Percentiles rank a stretch among this genome's conserved stretches.
Evolutionary conservation across 2,797 vertebrate genomes (phyloP).

Genomic region (Centropyge bicolor): DNA sequence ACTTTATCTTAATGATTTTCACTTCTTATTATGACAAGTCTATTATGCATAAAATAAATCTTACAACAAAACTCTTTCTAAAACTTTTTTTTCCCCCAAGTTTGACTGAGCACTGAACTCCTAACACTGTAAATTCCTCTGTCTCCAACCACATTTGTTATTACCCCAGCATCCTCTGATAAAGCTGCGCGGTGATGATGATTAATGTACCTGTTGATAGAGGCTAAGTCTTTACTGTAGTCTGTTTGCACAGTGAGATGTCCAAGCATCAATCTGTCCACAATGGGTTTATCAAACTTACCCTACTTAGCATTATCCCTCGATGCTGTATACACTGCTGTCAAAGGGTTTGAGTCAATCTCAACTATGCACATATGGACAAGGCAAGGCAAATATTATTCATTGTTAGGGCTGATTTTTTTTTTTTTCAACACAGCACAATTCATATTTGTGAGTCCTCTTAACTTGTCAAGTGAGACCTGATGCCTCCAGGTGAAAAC

Average conservation of each 20-base stretch:
- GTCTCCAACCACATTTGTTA: conserved; percentile 7
- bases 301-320: conserved; percentile 52
- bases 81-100: background rate
- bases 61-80: background rate
- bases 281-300: conserved; percentile 60
- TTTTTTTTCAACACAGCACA: background rate
- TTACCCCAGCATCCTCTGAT: background rate
- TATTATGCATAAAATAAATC: no score
- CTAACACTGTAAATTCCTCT: conserved; percentile 9
- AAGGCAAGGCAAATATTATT: conserved; percentile 45
- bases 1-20: background rate
- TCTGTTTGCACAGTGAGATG: conserved; percentile 66
- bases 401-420: conserved; percentile 46
- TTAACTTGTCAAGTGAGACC: conserved; percentile 45
- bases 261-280: conserved; percentile 71
- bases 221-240: conserved; percentile 50
- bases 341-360: conserved; percentile 43
- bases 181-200: conserved; percentile 27
- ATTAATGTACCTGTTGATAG: conserved; percentile 65
- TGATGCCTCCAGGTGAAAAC: conserved; percentile 53
- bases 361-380: conserved; percentile 39
- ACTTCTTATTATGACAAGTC: background rate
- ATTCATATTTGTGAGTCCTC: conserved; percentile 32
- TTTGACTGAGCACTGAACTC: background rate
- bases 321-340: conserved; percentile 38